Evolutionary conservation across 2,888 invertebrate species (phyloP), one percentile per base, ranked within the genome.

Genomic region (Escarpia spicata): DNA sequence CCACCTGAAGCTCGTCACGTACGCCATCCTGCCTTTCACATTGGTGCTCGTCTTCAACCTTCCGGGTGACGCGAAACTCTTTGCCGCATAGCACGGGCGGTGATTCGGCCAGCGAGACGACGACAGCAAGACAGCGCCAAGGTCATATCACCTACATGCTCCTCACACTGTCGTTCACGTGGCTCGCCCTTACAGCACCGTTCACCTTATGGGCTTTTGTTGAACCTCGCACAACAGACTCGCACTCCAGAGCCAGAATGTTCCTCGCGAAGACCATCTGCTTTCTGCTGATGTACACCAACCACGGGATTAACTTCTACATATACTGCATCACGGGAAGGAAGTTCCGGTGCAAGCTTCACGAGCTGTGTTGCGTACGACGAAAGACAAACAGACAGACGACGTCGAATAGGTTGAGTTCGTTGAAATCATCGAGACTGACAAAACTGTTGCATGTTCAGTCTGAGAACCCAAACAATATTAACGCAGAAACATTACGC

Each of bases 1-100:
- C 0, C 95, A 95, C 95, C 93, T 95, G 6, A 94, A 95, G 92
- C 93, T 95, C 90, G 94, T 94, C 8, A 92, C 95, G 8, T 96
- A 96, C 93, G 95, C 95, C 19, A 94, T 95, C 90, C 92, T 96
- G 60, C 96, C 96, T 0, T 95, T 95, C n/a, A 45, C 94, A 0
- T 93, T 95, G 37, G 94, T 96, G 9, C 93, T 95, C 10, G 43
- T 95, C 0, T 95, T 96, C 92, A 96, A 96, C 94, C 92, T 92
- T 94, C 45, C 91, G 91, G 60, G 45, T 93, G 10, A 43, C 31
- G 12, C 75, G 19, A 10, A 37, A 43, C 75, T 75, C 75, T 1
- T 19, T n/a, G 19, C 75, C n/a, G 26, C 75, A 26, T 1, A 75
- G 75, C 26, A 75, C 15, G 26, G 75, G 75, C n/a, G 75, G 75